Conservation (phyloP, 2,888 invertebrate species). For the Chaetoderma sp. region DNA sequence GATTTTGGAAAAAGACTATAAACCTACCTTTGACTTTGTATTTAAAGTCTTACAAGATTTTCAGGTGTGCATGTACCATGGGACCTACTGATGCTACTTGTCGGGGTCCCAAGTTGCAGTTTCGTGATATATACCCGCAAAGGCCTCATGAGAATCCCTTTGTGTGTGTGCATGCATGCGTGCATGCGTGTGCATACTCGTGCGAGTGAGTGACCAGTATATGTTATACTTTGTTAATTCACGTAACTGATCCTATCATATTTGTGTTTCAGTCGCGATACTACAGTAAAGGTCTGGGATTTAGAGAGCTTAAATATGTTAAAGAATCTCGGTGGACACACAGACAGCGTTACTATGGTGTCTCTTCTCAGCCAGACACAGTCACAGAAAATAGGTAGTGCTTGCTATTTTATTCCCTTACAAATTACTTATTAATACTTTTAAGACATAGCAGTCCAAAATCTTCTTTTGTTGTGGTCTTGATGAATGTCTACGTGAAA, state of each 20-base stretch:
- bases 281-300: slow-evolving; percentile 87
- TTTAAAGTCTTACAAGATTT: too few species aligned
- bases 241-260: background rate
- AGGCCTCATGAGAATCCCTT: too few species aligned
- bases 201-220: background rate
- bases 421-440: background rate
- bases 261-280: slow-evolving; percentile 55
- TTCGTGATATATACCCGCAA: too few species aligned
- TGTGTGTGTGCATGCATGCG: too few species aligned
- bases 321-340: slow-evolving; percentile 78
- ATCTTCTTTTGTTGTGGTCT: too few species aligned
- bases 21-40: too few species aligned
- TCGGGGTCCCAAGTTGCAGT: too few species aligned
- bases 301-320: slow-evolving; percentile 79
- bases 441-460: background rate
- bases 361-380: slow-evolving; percentile 53
- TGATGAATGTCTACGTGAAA: too few species aligned
- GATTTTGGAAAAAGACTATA: too few species aligned
- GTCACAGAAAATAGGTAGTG: slow-evolving; percentile 37
- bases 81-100: too few species aligned
- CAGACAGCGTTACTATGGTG: slow-evolving; percentile 79
- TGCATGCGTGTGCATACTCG: background rate
- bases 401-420: slow-evolving; percentile 20
- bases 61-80: too few species aligned
- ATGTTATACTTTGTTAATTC: background rate